Base-by-base conservation (phyloP, 2,113 vertebrate species). In the Labrus mixtus region DNA sequence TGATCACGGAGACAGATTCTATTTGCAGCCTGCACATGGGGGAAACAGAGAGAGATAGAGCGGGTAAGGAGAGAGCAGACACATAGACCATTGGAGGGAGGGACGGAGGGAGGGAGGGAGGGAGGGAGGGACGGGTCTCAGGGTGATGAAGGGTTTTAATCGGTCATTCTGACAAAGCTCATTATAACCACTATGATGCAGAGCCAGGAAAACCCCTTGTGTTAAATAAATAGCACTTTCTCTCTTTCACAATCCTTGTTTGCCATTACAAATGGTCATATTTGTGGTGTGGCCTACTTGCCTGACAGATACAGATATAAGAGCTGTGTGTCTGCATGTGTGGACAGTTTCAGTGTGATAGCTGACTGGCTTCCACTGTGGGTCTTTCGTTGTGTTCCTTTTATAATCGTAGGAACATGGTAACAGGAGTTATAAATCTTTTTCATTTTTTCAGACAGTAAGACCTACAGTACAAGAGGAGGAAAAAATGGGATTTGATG, bases 1-100 rank as follows among this genome's bases (percentile, higher is more conserved):
- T 87, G 84, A 93, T 91, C 81, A 90, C 64, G 43, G 73, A 89
- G 90, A 90, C 86, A 86, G 82, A 92, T 91, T 92, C 88, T 90
- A 92, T 91, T 93, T 91, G 84, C 90, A 90, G 70, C 59, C 19
- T 29, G 73, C 59, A 66, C 85, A 89, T 58, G 66, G 50, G 80
- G 68, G 19, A 66, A 68, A 76, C 17, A 53, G 73, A 63, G 61
- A 73, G 54, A 80, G 50, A 72, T 17, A 45, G 46, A 61, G 70
- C 50, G 16, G 56, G 36, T 10, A 20, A 68, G 43, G 39, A 61
- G 53, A 37, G 68, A 54, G 17, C 74, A 68, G 71, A 57, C 19
- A 57, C 19, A 56, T 36, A 46, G 45, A 59, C 23, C 5, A 10
- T 55, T 33, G 68, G 62, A 25, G 46, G 64, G 11, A 41, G 37